Evolutionary conservation across 2,113 vertebrate genomes (phyloP).

Genomic region (Clupea harengus): DNA sequence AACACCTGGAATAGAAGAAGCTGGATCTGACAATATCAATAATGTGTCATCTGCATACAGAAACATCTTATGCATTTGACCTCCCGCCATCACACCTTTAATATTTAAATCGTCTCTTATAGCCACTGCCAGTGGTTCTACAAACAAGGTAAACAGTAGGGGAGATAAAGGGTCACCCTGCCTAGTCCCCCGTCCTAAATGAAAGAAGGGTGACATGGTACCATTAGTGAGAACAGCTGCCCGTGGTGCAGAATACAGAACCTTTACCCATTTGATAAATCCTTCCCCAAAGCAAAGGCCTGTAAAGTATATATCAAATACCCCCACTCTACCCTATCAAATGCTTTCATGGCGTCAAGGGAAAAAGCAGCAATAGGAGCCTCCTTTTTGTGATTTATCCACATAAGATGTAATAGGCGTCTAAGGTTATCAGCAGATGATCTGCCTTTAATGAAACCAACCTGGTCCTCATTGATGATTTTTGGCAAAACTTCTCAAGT

Average conservation of each 20-base stretch:
- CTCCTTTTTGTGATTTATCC: background rate
- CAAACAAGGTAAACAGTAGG: too few species aligned
- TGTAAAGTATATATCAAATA: background rate
- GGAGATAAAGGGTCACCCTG: too few species aligned
- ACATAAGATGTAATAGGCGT: slow-evolving; percentile 13
- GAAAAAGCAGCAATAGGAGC: background rate
- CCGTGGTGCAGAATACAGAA: too few species aligned
- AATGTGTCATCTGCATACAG: too few species aligned
- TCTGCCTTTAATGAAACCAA: slow-evolving; percentile 14
- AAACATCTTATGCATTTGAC: too few species aligned
- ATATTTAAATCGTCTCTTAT: background rate
- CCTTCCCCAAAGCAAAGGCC: background rate
- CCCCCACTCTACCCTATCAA: slow-evolving; percentile 1
- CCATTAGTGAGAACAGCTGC: too few species aligned
- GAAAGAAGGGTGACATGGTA: too few species aligned
- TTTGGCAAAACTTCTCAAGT: slow-evolving; percentile 16
- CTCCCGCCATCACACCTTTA: background rate
- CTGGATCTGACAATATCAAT: too few species aligned
- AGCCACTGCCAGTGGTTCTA: too few species aligned
- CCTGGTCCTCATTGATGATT: slow-evolving; percentile 24
- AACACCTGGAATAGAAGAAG: too few species aligned
- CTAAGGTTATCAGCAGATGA: slow-evolving; percentile 21
- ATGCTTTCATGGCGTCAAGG: background rate
- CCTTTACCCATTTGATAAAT: too few species aligned
- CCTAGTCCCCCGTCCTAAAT: too few species aligned